Base-by-base conservation (phyloP, 2,888 invertebrate species). In the Apotomis turbidana region DNA sequence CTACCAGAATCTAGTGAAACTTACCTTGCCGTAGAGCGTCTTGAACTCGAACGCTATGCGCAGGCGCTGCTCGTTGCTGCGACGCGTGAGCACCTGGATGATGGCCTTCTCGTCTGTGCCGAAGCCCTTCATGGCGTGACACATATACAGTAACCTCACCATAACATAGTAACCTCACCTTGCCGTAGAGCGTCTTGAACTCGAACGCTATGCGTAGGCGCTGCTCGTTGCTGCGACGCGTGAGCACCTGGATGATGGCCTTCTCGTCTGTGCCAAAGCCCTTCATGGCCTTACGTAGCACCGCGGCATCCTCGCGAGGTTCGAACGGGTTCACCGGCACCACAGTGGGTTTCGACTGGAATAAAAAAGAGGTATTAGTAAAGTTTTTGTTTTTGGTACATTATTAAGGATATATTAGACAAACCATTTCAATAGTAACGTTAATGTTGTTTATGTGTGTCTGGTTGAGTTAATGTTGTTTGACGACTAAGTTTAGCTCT, bases 61-160 rank as follows among this genome's bases (percentile, higher is more conserved):
- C 78, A 97, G 94, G 72, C 99, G 95, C 89, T 99, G 98, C 46
- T 95, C 95, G 83, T 98, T 98, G 77, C 96, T 96, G 64, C 99
- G 95, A 76, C 95, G 95, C 8, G 97, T 95, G 61, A 99, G 93
- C 10, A 99, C 96, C 79, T 96, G 95, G 73, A 98, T 98, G 79
- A 99, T 96, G 0, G 97, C 94, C 83, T 97, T 96, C 86, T 99
- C 98, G 85, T 99, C 97, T 0, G 98, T 98, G 49, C 98, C 97
- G 79, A 97, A 96, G 66, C 98, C 98, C 90, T 97, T 98, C 98
- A 98, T 98, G 0, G 98, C 98, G n/a, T n/a, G n/a, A n/a, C n/a
- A n/a, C n/a, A n/a, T n/a, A n/a, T n/a, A n/a, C n/a, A n/a, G n/a
- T n/a, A n/a, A n/a, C n/a, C n/a, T n/a, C n/a, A n/a, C n/a, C n/a